Percentiles rank a stretch among this genome's conserved stretches.
Evolutionary conservation across 2,113 vertebrate genomes (phyloP).

Genomic region (Aspiorhynchus laticeps): DNA sequence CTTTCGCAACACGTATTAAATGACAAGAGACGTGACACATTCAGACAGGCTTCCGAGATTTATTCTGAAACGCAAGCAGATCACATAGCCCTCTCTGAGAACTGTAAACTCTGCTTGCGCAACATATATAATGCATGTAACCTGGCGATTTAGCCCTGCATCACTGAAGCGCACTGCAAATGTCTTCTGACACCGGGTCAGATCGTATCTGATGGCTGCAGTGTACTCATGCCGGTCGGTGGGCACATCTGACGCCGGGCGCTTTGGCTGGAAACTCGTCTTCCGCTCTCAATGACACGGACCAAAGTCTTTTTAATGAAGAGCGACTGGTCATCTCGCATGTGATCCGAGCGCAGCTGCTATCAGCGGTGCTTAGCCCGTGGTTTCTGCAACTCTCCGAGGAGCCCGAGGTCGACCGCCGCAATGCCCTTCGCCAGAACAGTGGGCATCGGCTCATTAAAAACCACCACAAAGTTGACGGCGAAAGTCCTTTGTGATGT

Average conservation of each 20-base stretch:
- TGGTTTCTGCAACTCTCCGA: constrained; percentile 62
- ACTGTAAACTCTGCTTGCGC: constrained; percentile 75
- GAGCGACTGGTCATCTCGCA: constrained; percentile 59
- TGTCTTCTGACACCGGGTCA: constrained; percentile 63
- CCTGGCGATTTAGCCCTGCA: constrained; percentile 59
- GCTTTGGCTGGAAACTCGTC: constrained; percentile 58
- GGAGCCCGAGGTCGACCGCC: constrained; percentile 61
- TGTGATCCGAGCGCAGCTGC: constrained; percentile 66
- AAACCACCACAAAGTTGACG: constrained; percentile 18
- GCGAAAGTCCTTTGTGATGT: constrained; percentile 60
- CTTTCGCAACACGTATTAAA: constrained; percentile 71
- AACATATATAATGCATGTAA: constrained; percentile 58
- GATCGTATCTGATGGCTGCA: neutral
- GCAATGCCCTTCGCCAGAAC: constrained; percentile 66
- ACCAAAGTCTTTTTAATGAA: constrained; percentile 61
- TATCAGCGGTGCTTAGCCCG: constrained; percentile 66
- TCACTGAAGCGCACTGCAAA: constrained; percentile 42
- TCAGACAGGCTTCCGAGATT: constrained; percentile 73
- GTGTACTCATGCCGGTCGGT: constrained; percentile 54
- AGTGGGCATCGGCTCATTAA: constrained; percentile 64
- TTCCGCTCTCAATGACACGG: constrained; percentile 70
- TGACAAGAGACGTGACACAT: constrained; percentile 72
- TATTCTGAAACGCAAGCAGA: constrained; percentile 72
- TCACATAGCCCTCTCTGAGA: constrained; percentile 72
- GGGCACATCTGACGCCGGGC: constrained; percentile 7